Base-by-base conservation (phyloP, 2,113 vertebrate species). In the Heterochromis multidens region DNA sequence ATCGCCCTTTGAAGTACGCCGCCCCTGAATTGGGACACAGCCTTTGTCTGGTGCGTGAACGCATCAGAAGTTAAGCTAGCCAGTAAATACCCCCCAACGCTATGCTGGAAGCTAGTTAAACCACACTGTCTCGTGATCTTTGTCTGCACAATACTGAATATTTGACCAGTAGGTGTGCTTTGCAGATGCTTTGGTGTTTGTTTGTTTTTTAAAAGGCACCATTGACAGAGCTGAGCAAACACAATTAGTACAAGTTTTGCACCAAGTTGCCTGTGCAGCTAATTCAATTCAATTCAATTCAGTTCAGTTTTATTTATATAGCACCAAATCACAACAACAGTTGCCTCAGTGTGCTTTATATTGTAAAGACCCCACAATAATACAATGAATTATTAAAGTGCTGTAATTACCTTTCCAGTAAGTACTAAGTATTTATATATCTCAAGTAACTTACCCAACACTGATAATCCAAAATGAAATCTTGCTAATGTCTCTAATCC, bases 151-250 rank as follows among this genome's bases (percentile, higher is more conserved):
- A 33, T 52, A 33, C 37, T 77, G 16, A 57, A 14, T 19, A 52
- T 52, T 52, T 7, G 49, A 57, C 31, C 12, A 23, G n/a, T 37
- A 17, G n/a, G 6, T 16, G 29, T 57, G 52, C 37, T 40, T 40
- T 40, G 37, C 37, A 40, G 49, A 57, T 7, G 19, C 72, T 56
- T 40, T 43, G 37, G 16, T 17, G 11, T 46, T 3, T 43, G 40
- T 13, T 13, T 46, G 7, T 25, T 16, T 72, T 52, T 80, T 52
- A 25, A 37, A 80, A 72, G 0, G 25, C 3, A 13, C 5, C 40
- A 52, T 79, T 60, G 57, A 0, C 77, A 0, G 0, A 0, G 1
- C 77, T 46, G 17, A 31, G 17, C 43, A 74, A 52, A 27, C 10
- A 29, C 25, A 74, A 52, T 31, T 13, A 29, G 25, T 72, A 49